Conservation (phyloP, 2,797 vertebrate genomes). For the Acanthornis magna region DNA sequence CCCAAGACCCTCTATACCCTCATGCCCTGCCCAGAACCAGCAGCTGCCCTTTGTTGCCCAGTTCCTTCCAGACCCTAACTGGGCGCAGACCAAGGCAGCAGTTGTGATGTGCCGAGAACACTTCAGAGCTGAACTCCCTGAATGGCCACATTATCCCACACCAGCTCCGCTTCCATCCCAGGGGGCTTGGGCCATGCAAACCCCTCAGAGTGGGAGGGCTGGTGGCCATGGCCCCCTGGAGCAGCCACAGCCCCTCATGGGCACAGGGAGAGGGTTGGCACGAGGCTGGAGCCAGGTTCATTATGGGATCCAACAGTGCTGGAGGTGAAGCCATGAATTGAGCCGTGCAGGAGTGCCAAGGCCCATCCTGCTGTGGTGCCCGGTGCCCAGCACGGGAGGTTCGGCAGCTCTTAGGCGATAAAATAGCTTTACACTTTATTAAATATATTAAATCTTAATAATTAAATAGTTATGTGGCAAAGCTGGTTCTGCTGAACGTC, state of each 20-base stretch:
- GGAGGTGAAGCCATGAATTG: background rate
- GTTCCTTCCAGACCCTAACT: background rate
- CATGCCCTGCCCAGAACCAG: background rate
- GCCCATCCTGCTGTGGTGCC: background rate
- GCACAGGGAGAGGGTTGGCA: background rate
- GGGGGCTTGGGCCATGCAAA: background rate
- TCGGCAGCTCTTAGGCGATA: background rate
- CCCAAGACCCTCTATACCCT: background rate
- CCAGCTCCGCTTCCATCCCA: background rate
- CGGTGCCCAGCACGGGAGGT: background rate
- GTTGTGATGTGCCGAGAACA: rapidly evolving
- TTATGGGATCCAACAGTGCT: rapidly evolving
- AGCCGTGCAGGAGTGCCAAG: rapidly evolving
- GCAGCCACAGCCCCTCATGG: background rate
- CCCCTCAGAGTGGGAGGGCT: rapidly evolving
- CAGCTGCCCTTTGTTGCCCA: background rate
- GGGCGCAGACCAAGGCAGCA: rapidly evolving
- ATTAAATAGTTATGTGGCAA: constrained; percentile 46
- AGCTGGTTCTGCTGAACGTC: background rate
- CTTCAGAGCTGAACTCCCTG: background rate
- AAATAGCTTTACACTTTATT: constrained; percentile 42
- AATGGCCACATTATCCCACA: rapidly evolving
- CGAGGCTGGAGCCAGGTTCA: background rate
- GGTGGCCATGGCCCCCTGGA: rapidly evolving
- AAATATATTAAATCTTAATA: constrained; percentile 62